Conservation (phyloP, 2,797 vertebrate genomes). For the Enteromius mattozi region DNA sequence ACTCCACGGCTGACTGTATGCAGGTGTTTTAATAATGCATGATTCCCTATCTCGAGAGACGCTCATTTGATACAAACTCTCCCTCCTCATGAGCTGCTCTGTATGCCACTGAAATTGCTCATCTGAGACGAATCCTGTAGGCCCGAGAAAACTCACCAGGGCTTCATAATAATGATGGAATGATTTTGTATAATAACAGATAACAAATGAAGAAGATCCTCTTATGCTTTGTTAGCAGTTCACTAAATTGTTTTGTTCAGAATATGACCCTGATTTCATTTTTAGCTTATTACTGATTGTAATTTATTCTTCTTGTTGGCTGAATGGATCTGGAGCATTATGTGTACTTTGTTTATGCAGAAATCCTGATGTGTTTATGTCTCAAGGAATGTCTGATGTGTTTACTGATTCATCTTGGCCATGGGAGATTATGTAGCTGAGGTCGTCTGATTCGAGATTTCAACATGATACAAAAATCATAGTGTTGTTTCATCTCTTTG, state of each 20-base stretch:
- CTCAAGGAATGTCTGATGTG: constrained; percentile 20
- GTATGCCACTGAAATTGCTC: constrained; percentile 48
- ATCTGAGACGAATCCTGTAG: constrained; percentile 46
- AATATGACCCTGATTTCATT: constrained; percentile 20
- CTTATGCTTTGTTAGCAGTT: constrained; percentile 33
- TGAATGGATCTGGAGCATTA: constrained; percentile 31
- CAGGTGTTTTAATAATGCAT: constrained; percentile 63
- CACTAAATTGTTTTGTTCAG: constrained; percentile 31
- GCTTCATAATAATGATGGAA: constrained; percentile 37
- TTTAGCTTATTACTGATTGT: constrained; percentile 25
- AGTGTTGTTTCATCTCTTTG: constrained; percentile 22
- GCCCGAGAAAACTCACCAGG: constrained; percentile 43
- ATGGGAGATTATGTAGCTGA: constrained; percentile 1
- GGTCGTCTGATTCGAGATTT: constrained; percentile 4
- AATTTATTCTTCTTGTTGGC: constrained; percentile 45
- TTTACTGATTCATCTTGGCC: constrained; percentile 34
- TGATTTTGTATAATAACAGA: constrained; percentile 47
- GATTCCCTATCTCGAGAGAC: constrained; percentile 58
- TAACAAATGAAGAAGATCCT: constrained; percentile 39
- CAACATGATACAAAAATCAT: constrained; percentile 26
- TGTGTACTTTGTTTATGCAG: constrained; percentile 25
- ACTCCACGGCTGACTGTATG: constrained; percentile 47
- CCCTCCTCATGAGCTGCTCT: constrained; percentile 45
- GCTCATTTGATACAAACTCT: constrained; percentile 66
- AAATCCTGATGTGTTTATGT: constrained; percentile 44